Evolutionary conservation across 2,113 vertebrate genomes (phyloP).

Genomic region (Polyodon spathula): DNA sequence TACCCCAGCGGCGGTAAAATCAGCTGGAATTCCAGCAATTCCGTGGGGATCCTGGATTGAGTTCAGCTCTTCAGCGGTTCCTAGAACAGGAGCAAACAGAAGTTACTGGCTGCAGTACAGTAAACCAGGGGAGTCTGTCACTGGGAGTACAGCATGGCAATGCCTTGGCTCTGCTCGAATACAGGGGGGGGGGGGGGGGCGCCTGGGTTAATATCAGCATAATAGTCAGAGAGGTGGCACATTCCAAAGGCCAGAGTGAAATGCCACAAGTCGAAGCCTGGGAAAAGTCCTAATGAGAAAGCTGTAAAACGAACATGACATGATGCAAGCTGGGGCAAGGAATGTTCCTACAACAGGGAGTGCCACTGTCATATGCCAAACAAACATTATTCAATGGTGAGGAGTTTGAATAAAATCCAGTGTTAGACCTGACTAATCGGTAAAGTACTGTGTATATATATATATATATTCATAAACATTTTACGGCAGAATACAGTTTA

Average conservation of each 20-base stretch:
- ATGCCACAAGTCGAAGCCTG: slow-evolving; percentile 39
- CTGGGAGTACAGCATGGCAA: background rate
- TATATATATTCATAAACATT: too few relatives aligned
- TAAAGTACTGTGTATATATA: too few relatives aligned
- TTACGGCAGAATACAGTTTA: too few relatives aligned
- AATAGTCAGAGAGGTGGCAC: slow-evolving; percentile 35
- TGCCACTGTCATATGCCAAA: background rate
- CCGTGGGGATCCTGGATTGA: slow-evolving; percentile 14
- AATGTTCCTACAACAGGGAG: background rate
- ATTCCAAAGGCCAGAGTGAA: slow-evolving; percentile 46
- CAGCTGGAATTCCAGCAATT: slow-evolving; percentile 20
- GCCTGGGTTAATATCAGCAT: slow-evolving; percentile 31
- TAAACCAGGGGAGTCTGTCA: background rate
- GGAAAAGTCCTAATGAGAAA: slow-evolving; percentile 27
- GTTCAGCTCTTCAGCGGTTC: slow-evolving; percentile 11
- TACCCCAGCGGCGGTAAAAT: slow-evolving; percentile 24
- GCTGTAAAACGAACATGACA: slow-evolving; percentile 11
- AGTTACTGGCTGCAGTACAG: slow-evolving; percentile 15
- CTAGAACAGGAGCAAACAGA: slow-evolving; percentile 22
- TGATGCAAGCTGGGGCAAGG: background rate
- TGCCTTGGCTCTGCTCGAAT: slow-evolving; percentile 2
- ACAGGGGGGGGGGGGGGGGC: background rate
- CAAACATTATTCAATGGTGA: background rate
- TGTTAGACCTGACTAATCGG: background rate
- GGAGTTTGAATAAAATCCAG: background rate